Conservation (phyloP, 2,797 vertebrate genomes). For the Arremon brunneinucha region DNA sequence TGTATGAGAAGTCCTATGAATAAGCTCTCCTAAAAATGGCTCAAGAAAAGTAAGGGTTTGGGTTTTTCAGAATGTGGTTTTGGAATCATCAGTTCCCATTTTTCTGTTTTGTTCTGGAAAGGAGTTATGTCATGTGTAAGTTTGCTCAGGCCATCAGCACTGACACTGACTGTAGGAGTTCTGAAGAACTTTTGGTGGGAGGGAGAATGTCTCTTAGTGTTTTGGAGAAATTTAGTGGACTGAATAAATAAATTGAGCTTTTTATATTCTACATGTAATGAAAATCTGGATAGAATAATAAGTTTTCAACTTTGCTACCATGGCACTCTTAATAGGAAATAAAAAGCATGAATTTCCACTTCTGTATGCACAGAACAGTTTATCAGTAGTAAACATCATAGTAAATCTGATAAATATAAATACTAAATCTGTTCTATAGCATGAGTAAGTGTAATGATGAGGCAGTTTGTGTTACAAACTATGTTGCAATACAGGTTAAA, state of each 20-base stretch:
- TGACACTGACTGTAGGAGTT: rapidly evolving
- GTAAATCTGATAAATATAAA: background rate
- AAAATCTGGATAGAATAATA: background rate
- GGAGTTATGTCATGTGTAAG: rapidly evolving
- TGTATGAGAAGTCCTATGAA: background rate
- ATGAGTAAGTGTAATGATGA: background rate
- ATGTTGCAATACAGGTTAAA: background rate
- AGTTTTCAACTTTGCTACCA: background rate
- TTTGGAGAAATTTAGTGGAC: background rate
- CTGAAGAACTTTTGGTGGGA: background rate
- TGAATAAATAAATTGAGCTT: background rate
- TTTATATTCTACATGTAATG: background rate
- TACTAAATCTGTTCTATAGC: background rate
- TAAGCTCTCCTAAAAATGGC: background rate
- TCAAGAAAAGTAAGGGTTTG: background rate
- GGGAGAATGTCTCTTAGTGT: background rate
- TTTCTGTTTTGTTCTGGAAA: background rate
- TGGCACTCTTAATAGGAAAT: background rate
- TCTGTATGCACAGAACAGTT: background rate
- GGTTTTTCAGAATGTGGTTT: background rate
- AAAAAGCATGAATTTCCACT: background rate
- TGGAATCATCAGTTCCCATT: background rate
- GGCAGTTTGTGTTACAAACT: background rate
- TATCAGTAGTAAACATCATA: background rate
- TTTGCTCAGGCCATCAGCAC: background rate